Conservation (phyloP, 2,113 vertebrate genomes). For the Athene noctua region DNA sequence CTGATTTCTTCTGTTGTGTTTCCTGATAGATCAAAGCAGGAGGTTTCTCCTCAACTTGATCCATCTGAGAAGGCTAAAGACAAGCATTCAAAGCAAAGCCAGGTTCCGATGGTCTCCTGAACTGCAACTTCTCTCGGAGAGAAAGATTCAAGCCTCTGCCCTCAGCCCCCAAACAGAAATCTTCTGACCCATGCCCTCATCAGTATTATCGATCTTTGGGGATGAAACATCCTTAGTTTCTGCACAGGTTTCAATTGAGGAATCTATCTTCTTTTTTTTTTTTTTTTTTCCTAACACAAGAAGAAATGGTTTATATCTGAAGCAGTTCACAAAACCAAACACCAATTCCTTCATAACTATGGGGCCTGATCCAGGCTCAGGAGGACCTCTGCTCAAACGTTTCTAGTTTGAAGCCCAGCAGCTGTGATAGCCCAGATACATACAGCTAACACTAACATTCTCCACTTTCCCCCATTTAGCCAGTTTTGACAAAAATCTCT, state of each 20-base stretch:
- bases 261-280: background rate
- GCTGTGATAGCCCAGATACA: background rate
- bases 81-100: background rate
- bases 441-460: background rate
- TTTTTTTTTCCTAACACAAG: background rate
- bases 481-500: background rate
- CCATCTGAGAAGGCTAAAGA: background rate
- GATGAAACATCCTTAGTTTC: background rate
- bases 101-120: background rate
- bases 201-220: background rate
- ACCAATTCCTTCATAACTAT: background rate
- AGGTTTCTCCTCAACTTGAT: background rate
- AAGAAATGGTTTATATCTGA: background rate
- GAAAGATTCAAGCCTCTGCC: background rate
- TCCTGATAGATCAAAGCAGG: background rate
- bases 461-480: fast-evolving
- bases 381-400: background rate
- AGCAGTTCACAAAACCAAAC: background rate
- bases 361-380: background rate
- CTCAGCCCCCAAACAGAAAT: background rate
- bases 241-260: background rate
- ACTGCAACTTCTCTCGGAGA: background rate
- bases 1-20: background rate
- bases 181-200: background rate
- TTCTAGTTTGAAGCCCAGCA: background rate